Conservation (phyloP, 1,140 invertebrate species). For the Periplaneta americana region DNA sequence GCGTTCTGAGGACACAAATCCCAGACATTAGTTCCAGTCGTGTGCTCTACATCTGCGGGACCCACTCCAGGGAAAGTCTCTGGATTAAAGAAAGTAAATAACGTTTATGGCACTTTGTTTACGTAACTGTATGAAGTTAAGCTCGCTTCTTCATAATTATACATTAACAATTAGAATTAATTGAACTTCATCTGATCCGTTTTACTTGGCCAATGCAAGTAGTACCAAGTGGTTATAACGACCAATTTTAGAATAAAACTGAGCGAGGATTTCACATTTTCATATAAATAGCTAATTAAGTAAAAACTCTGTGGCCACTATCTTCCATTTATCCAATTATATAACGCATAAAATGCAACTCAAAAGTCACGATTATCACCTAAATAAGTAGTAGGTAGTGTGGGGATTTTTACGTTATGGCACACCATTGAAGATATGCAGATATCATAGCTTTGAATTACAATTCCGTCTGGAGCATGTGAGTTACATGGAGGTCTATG, state of each 20-base stretch:
- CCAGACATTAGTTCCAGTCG: not conserved
- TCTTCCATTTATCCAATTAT: no score
- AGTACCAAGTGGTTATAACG: no score
- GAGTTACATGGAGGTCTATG: no score
- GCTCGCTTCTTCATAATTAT: not conserved
- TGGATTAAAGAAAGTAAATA: not conserved
- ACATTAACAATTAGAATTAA: not conserved
- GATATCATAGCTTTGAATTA: no score
- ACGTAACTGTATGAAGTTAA: not conserved
- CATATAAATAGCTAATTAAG: not conserved
- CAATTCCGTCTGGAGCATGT: no score
- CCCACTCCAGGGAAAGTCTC: not conserved
- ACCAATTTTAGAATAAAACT: not conserved
- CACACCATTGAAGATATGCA: no score
- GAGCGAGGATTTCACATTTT: not conserved
- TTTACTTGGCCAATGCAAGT: not conserved
- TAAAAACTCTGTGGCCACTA: not conserved
- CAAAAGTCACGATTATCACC: no score
- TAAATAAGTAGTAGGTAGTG: no score
- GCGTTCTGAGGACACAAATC: not conserved
- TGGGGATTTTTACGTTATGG: no score
- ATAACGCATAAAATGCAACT: no score
- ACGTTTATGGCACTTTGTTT: not conserved
- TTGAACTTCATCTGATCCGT: not conserved
- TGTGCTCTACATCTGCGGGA: not conserved